A percentile compares a stretch with the other conserved stretches of the same genome.
Evolutionary conservation across 2,113 vertebrate species (phyloP).

Genomic region (Pongo pygmaeus): DNA sequence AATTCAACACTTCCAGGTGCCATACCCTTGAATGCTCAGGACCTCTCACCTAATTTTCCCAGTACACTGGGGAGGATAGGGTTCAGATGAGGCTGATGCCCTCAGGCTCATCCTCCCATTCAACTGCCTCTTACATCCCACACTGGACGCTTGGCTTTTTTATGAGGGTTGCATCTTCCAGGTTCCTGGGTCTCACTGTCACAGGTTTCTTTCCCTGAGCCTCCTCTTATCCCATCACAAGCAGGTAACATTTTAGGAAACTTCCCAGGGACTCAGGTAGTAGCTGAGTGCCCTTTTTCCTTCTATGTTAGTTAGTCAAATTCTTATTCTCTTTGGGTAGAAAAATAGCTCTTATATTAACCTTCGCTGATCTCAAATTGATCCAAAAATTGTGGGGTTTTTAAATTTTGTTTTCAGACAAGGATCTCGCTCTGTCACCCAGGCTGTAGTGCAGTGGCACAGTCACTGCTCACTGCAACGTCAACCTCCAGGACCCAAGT

Average conservation of each 20-base stretch:
- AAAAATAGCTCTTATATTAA: not conserved
- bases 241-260: not conserved
- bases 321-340: not conserved
- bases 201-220: not conserved
- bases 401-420: too few relatives aligned
- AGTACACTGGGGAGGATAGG: not conserved
- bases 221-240: not conserved
- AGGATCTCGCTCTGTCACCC: too few relatives aligned
- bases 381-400: not conserved
- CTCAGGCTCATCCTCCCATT: not conserved
- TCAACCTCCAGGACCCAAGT: too few relatives aligned
- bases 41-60: not conserved
- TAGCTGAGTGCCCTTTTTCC: not conserved
- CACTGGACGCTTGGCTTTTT: not conserved
- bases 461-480: too few relatives aligned
- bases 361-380: not conserved
- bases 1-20: not conserved
- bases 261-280: not conserved
- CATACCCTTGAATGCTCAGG: not conserved
- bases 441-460: too few relatives aligned
- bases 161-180: not conserved
- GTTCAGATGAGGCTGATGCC: not conserved
- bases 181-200: not conserved
- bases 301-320: not conserved
- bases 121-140: not conserved